Evolutionary conservation across 2,888 invertebrate species (phyloP).

Genomic region (Conomelus anceps): DNA sequence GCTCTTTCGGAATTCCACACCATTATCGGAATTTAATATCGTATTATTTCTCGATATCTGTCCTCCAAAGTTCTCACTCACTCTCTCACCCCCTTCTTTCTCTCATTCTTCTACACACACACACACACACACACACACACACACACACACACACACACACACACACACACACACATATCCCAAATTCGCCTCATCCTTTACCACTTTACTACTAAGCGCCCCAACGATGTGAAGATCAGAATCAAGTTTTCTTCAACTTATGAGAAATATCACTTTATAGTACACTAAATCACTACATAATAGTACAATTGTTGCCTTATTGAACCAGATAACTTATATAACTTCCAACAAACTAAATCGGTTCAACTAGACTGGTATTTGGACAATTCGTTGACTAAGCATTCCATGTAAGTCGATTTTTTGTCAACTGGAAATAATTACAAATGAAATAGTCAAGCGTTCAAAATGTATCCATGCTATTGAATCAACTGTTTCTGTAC

Average conservation of each 20-base stretch:
- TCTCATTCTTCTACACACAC: neutral
- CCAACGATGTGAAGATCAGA: neutral
- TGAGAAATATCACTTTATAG: neutral
- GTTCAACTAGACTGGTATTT: neutral
- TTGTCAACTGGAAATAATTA: neutral
- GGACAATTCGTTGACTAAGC: too few relatives aligned
- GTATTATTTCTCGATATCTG: conserved; percentile 18
- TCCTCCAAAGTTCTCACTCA: neutral
- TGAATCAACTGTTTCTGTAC: too few relatives aligned
- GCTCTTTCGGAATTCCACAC: conserved; percentile 9
- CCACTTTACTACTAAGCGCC: neutral
- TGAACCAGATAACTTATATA: neutral
- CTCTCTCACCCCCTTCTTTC: neutral
- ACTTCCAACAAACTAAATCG: neutral
- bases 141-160: too few relatives aligned
- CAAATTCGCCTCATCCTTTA: neutral
- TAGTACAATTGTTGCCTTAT: neutral
- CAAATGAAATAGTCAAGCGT: too few relatives aligned
- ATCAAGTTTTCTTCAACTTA: too few relatives aligned
- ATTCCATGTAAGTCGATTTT: too few relatives aligned
- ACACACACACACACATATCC: neutral
- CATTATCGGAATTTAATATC: conserved; percentile 22
- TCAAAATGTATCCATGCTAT: too few relatives aligned
- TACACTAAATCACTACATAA: too few relatives aligned
- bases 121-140: too few relatives aligned